Percentiles rank a stretch among this genome's conserved stretches.
Evolutionary conservation across 30 jellyfish, hydroid and myxozoan species (phyloP).

Genomic region (Hydractinia echinata): DNA sequence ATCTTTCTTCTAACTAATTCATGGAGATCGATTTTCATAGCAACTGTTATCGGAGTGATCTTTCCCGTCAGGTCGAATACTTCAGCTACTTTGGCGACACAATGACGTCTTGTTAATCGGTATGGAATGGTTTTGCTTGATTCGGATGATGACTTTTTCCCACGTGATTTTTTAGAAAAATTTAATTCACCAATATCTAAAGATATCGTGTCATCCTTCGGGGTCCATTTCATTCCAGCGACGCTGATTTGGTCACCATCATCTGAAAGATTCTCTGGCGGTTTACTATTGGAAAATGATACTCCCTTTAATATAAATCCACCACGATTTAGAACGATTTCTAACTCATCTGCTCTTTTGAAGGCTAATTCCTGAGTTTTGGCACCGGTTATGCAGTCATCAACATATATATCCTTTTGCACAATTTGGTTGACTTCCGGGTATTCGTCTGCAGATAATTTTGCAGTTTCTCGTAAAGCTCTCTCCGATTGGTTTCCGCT

Average conservation of each 20-base stretch:
- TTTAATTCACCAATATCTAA: too few species aligned
- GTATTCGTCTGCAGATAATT: not conserved
- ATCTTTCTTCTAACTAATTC: not conserved
- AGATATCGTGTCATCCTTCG: too few species aligned
- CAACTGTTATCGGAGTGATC: not conserved
- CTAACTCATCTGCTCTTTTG: conserved; percentile 21
- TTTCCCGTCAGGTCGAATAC: not conserved
- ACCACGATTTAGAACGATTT: conserved; percentile 12
- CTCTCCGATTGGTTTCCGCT: too few species aligned
- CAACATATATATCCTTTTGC: conserved; percentile 21
- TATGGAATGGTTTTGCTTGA: not conserved
- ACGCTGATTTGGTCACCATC: too few species aligned
- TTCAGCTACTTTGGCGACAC: not conserved
- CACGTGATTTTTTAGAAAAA: not conserved
- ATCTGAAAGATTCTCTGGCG: not conserved
- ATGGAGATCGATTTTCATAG: not conserved
- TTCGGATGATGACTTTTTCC: not conserved
- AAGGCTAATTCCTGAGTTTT: not conserved
- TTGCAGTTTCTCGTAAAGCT: conserved; percentile 15
- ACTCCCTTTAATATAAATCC: not conserved
- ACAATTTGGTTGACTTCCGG: not conserved
- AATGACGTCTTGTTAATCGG: conserved; percentile 10
- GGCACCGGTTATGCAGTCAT: conserved; percentile 26
- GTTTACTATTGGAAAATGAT: not conserved
- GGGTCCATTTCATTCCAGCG: not conserved